Evolutionary conservation across 2,113 vertebrate genomes (phyloP).

Genomic region (Catagonus wagneri): DNA sequence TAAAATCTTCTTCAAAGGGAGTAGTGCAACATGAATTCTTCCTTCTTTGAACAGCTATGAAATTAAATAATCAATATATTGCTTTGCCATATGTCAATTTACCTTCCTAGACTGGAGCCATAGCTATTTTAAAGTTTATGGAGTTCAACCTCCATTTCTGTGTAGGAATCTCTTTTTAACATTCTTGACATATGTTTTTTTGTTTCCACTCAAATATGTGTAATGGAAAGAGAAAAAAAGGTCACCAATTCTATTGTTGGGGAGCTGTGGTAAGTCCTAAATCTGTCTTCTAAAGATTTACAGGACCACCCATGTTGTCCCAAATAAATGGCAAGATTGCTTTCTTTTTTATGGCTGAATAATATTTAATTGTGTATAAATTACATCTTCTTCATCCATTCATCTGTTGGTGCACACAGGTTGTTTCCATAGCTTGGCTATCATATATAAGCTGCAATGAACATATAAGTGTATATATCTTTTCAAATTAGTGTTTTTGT

Average conservation of each 20-base stretch:
- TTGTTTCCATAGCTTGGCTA: background rate
- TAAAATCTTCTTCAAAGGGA: background rate
- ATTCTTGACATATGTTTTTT: background rate
- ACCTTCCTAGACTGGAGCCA: constrained; percentile 24
- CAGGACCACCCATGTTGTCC: background rate
- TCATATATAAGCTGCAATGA: background rate
- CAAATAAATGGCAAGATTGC: background rate
- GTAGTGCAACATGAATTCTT: background rate
- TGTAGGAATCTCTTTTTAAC: constrained; percentile 24
- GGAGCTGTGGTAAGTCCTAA: background rate
- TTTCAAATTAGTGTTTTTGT: background rate
- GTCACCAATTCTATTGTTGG: background rate
- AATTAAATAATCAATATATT: constrained; percentile 54
- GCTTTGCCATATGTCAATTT: constrained; percentile 40
- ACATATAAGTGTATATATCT: background rate
- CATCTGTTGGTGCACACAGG: background rate
- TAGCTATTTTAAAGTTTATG: background rate
- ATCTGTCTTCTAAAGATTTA: background rate
- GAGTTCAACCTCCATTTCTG: background rate
- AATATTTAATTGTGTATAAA: background rate
- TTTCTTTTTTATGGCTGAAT: background rate
- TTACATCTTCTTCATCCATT: background rate
- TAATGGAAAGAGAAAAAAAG: background rate
- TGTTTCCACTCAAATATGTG: constrained; percentile 9
- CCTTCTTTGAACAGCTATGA: constrained; percentile 21